Percentiles rank a stretch among this genome's conserved stretches.
Conservation (phyloP, 2,113 vertebrate species). For the Thamnophis sirtalis region DNA sequence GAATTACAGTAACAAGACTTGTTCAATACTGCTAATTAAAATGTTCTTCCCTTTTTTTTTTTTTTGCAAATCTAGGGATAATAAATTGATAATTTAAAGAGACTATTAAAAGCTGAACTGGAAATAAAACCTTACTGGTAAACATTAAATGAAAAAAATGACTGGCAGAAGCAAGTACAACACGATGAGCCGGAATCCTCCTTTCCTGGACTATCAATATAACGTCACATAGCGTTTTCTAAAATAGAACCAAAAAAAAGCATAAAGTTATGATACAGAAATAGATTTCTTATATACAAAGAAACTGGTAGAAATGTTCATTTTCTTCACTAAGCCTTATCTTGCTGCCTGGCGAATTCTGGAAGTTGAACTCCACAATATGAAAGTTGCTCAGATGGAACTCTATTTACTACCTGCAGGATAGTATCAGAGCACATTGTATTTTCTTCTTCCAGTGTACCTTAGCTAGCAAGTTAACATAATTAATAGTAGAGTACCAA, state of each 20-base stretch:
- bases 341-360: not conserved
- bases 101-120: not conserved
- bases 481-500: not conserved
- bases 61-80: not conserved
- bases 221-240: conserved; percentile 95
- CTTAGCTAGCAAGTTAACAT: not conserved
- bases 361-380: not conserved
- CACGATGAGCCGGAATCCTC: conserved; percentile 90
- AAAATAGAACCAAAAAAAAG: conserved; percentile 21
- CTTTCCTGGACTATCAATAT: conserved; percentile 91
- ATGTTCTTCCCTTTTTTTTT: not conserved
- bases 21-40: not conserved
- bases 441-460: not conserved
- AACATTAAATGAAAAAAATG: conserved; percentile 99
- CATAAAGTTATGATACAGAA: not conserved
- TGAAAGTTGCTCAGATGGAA: not conserved
- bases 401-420: not conserved
- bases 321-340: not conserved
- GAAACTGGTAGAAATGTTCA: not conserved
- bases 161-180: conserved; percentile 92
- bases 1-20: not conserved
- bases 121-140: conserved; percentile 81
- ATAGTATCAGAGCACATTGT: not conserved
- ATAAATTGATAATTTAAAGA: not conserved
- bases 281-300: not conserved